These are phyloP conservation scores for Phymastichus coffea DNA, from an alignment of 1,140 invertebrate genomes.

Conservation along the genomic window DNA sequence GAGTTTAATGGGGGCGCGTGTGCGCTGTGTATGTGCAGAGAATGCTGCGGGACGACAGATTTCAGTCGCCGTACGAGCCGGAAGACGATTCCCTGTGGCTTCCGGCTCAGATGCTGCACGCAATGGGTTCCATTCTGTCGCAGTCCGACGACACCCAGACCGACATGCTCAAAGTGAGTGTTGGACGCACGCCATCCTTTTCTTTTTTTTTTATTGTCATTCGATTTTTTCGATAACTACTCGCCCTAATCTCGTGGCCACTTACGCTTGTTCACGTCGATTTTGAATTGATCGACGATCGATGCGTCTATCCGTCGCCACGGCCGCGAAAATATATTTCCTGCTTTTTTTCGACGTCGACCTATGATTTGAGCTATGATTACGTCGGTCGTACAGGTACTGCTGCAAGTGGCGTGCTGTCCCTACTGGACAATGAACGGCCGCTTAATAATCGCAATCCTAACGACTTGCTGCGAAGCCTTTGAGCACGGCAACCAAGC, in stretches of 20 bases:
- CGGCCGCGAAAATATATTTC: neutral
- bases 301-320: neutral
- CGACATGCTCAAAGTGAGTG: conserved; percentile 67
- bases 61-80: conserved; percentile 86
- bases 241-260: too few species aligned
- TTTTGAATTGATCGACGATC: neutral
- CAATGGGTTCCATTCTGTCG: conserved; percentile 74
- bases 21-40: conserved; percentile 67
- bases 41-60: conserved; percentile 85
- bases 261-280: too few species aligned
- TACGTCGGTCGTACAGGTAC: conserved; percentile 59
- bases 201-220: too few species aligned
- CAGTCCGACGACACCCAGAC: conserved; percentile 76
- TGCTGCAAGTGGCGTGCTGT: conserved; percentile 78
- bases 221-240: too few species aligned
- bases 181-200: neutral
- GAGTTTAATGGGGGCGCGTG: too few species aligned
- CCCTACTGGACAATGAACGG: conserved; percentile 82
- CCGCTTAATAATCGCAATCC: conserved; percentile 75
- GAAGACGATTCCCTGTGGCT: conserved; percentile 90
- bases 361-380: too few species aligned
- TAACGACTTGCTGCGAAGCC: conserved; percentile 73
- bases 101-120: conserved; percentile 82
- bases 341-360: conserved; percentile 2
- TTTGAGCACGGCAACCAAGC: conserved; percentile 74